phyloP scores from a whole-genome alignment of 35 echinoderm and acorn worm genomes.

The Chiridota heheva region DNA sequence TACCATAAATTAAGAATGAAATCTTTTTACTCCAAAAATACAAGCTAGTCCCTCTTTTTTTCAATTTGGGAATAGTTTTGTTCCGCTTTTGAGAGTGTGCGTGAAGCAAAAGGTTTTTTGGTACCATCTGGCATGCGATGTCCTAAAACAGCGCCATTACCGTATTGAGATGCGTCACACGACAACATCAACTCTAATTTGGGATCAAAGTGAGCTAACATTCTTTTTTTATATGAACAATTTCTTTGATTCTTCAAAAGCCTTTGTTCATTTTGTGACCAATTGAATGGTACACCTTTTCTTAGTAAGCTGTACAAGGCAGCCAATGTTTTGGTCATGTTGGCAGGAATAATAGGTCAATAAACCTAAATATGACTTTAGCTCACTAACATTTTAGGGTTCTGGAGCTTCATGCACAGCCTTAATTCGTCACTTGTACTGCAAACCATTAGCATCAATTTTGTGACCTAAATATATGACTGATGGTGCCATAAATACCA shows the following conservation, averaged over 20 bases:
- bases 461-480: constrained; percentile 50
- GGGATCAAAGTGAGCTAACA: constrained; percentile 56
- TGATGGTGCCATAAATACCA: constrained; percentile 10
- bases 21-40: constrained; percentile 61
- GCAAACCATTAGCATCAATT: constrained; percentile 52
- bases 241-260: constrained; percentile 54
- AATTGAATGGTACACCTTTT: constrained; percentile 23
- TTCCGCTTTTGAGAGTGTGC: constrained; percentile 52
- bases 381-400: constrained; percentile 45
- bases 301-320: constrained; percentile 18
- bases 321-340: constrained; percentile 19
- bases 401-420: constrained; percentile 48
- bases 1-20: constrained; percentile 62
- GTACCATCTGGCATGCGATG: constrained; percentile 49
- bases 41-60: constrained; percentile 61
- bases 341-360: constrained; percentile 57
- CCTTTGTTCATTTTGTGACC: constrained; percentile 14
- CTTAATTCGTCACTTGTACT: constrained; percentile 18
- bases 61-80: constrained; percentile 66
- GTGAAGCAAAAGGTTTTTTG: constrained; percentile 58
- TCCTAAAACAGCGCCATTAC: constrained; percentile 41
- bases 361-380: constrained; percentile 50
- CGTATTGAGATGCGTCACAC: constrained; percentile 56
- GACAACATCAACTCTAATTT: constrained; percentile 3
- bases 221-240: constrained; percentile 30